Evolutionary conservation across 2,113 vertebrate species (phyloP).

Genomic region (Aegotheles bennettii): DNA sequence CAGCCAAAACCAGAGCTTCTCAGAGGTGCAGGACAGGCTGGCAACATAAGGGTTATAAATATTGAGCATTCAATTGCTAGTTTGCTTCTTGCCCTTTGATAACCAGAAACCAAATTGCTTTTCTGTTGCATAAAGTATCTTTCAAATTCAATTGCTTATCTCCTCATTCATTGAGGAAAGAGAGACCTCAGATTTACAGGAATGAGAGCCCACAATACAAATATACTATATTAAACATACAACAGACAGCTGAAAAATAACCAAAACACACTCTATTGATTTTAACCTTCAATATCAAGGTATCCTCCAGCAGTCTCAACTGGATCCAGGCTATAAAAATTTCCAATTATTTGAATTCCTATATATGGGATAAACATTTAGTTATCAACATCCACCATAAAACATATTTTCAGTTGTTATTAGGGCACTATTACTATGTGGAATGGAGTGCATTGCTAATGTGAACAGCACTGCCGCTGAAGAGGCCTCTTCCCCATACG

Average conservation of each 20-base stretch:
- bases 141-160: constrained; percentile 83
- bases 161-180: constrained; percentile 75
- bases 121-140: constrained; percentile 79
- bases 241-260: constrained; percentile 73
- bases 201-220: constrained; percentile 67
- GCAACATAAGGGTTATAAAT: constrained; percentile 57
- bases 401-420: constrained; percentile 68
- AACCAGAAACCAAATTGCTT: constrained; percentile 79
- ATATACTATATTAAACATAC: constrained; percentile 71
- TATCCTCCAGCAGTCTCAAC: constrained; percentile 62
- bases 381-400: constrained; percentile 72
- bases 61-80: constrained; percentile 66
- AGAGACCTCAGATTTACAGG: constrained; percentile 72
- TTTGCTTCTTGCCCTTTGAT: constrained; percentile 74
- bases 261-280: constrained; percentile 71
- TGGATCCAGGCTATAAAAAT: constrained; percentile 66
- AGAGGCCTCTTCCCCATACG: accelerated
- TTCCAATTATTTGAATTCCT: constrained; percentile 77
- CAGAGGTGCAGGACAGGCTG: background rate
- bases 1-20: background rate
- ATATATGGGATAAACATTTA: constrained; percentile 70
- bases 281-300: constrained; percentile 73
- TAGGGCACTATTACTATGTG: constrained; percentile 57
- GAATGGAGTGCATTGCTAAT: constrained; percentile 36
- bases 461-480: background rate